Conservation (phyloP, 1,140 invertebrate species). For the Cheumatopsyche charites region DNA sequence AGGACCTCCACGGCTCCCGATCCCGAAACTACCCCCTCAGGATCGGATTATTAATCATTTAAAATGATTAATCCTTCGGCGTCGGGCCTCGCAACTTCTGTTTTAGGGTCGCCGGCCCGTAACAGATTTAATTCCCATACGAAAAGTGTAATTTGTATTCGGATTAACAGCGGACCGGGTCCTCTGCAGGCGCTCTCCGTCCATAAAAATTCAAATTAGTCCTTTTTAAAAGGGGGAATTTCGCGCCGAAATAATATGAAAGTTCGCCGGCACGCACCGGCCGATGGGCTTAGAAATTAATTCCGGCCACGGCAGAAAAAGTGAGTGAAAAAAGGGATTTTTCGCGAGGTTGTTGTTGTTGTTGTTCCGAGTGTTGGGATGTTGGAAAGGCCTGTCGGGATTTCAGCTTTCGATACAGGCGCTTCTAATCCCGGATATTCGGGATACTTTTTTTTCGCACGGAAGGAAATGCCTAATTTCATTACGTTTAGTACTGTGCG, state of each 20-base stretch:
- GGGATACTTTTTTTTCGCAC: background rate
- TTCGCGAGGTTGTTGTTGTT: slow-evolving; percentile 19
- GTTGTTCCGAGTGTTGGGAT: background rate
- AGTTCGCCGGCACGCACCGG: slow-evolving; percentile 10
- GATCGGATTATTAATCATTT: slow-evolving; percentile 30
- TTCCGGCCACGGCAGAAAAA: slow-evolving; percentile 19
- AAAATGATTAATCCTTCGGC: slow-evolving; percentile 24
- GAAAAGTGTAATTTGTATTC: slow-evolving; percentile 44
- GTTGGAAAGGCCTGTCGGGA: background rate
- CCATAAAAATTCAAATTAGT: slow-evolving; percentile 47
- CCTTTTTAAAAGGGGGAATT: slow-evolving; percentile 39
- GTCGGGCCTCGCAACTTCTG: slow-evolving; percentile 16
- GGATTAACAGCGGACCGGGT: slow-evolving; percentile 39
- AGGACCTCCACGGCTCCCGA: background rate
- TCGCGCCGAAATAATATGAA: slow-evolving; percentile 7
- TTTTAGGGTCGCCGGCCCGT: slow-evolving; percentile 30
- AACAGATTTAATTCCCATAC: slow-evolving; percentile 40
- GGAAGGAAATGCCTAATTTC: slow-evolving; percentile 16
- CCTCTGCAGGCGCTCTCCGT: slow-evolving; percentile 25
- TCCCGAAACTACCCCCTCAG: background rate
- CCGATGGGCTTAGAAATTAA: slow-evolving; percentile 25
- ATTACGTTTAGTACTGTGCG: too few species aligned
- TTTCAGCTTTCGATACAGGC: slow-evolving; percentile 11
- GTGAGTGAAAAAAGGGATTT: slow-evolving; percentile 18
- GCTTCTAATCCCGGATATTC: slow-evolving; percentile 9